These are phyloP conservation scores for Scyliorhinus canicula DNA, from an alignment of 2,797 vertebrate genomes.

Conservation along the genomic window DNA sequence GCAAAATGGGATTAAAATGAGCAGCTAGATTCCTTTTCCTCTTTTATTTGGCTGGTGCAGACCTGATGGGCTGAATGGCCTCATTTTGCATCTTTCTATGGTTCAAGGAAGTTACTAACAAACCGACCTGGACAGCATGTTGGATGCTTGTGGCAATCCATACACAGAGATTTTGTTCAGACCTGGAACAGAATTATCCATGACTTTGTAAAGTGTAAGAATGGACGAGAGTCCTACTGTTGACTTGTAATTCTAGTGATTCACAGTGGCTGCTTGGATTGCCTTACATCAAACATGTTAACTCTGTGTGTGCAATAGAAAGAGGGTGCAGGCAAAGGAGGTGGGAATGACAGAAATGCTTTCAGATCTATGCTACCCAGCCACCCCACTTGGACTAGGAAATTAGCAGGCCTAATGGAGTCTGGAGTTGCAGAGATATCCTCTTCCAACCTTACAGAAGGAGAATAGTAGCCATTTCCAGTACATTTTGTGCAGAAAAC, in stretches of 20 bases:
- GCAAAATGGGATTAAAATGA: no score
- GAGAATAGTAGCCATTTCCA: not conserved
- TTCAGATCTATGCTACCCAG: not conserved
- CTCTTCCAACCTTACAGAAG: not conserved
- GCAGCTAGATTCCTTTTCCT: no score
- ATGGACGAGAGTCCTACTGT: no score
- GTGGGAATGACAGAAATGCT: not conserved
- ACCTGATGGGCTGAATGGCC: no score
- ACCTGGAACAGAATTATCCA: no score
- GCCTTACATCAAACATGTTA: not conserved
- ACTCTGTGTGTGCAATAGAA: not conserved
- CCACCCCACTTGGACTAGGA: not conserved
- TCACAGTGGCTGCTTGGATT: not conserved
- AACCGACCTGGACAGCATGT: no score
- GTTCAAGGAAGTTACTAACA: no score
- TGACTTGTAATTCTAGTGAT: not conserved
- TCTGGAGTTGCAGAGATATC: not conserved
- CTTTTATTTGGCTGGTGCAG: no score
- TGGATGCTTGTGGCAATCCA: no score
- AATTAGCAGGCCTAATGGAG: not conserved
- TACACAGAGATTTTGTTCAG: no score
- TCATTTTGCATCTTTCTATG: no score
- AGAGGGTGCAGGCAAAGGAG: not conserved
- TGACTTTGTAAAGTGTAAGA: no score
- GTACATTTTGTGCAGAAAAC: not conserved